These are phyloP conservation scores for Crax fasciolata DNA, from an alignment of 2,797 vertebrate genomes.

Conservation along the genomic window DNA sequence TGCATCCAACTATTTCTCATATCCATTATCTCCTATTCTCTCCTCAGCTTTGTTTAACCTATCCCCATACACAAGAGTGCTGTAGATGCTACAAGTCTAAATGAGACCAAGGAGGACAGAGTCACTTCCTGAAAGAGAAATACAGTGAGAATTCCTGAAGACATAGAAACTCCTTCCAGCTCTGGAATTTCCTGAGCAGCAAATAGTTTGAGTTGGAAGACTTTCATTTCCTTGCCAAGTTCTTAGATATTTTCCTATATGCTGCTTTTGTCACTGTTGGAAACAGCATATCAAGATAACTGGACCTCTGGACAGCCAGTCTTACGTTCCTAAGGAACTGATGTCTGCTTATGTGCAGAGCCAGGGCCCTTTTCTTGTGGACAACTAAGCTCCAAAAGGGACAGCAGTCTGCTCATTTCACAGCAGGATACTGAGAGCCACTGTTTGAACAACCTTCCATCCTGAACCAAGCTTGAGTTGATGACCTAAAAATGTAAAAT, in stretches of 20 bases:
- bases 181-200: neutral
- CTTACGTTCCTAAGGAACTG: neutral
- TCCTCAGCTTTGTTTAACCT: neutral
- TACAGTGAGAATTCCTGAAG: neutral
- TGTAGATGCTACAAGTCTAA: neutral
- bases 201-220: neutral
- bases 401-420: neutral
- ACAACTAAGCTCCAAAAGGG: neutral
- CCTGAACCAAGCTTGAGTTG: accelerated
- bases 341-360: neutral
- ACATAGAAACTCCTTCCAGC: neutral
- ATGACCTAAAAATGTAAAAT: neutral
- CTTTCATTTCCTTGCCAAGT: neutral
- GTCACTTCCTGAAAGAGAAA: neutral
- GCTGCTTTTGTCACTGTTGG: neutral
- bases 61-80: neutral
- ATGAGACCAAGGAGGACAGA: neutral
- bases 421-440: neutral
- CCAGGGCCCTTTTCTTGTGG: neutral
- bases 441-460: neutral
- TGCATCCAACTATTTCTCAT: neutral
- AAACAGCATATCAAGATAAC: neutral
- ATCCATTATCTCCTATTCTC: neutral
- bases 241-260: neutral
- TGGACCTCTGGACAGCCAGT: neutral